Conservation (phyloP, 2,113 vertebrate genomes). For the Prinia subflava region DNA sequence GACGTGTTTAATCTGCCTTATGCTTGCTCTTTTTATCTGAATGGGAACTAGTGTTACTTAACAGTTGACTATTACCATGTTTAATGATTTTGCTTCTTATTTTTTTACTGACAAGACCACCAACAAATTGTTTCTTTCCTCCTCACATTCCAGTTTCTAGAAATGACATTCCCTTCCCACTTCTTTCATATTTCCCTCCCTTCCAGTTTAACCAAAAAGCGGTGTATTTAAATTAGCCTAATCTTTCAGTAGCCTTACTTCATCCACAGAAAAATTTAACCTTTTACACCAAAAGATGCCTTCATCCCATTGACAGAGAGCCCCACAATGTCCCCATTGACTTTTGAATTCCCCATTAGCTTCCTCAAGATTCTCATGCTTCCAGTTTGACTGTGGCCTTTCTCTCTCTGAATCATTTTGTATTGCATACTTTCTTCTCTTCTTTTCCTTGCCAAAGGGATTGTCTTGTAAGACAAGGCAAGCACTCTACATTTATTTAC, state of each 20-base stretch:
- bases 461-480: not conserved
- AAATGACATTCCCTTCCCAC: not conserved
- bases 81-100: not conserved
- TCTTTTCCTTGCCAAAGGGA: not conserved
- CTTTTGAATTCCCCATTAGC: constrained; percentile 1
- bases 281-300: constrained; percentile 21
- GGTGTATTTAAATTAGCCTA: not conserved
- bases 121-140: not conserved
- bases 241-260: constrained; percentile 8
- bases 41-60: not conserved
- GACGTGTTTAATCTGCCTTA: not conserved
- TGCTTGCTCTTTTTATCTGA: not conserved
- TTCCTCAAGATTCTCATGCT: constrained; percentile 20
- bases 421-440: not conserved
- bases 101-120: not conserved
- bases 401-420: not conserved
- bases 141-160: not conserved
- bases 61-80: not conserved
- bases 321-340: constrained; percentile 26
- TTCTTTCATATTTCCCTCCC: not conserved
- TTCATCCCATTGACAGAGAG: not conserved
- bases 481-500: not conserved
- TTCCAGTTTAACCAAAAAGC: not conserved
- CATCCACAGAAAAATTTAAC: constrained; percentile 21
- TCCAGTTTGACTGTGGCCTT: constrained; percentile 6